A percentile compares a stretch with the other conserved stretches of the same genome.
phyloP scores from a whole-genome alignment of 2,888 invertebrate genomes.

The Eupithecia tripunctaria region DNA sequence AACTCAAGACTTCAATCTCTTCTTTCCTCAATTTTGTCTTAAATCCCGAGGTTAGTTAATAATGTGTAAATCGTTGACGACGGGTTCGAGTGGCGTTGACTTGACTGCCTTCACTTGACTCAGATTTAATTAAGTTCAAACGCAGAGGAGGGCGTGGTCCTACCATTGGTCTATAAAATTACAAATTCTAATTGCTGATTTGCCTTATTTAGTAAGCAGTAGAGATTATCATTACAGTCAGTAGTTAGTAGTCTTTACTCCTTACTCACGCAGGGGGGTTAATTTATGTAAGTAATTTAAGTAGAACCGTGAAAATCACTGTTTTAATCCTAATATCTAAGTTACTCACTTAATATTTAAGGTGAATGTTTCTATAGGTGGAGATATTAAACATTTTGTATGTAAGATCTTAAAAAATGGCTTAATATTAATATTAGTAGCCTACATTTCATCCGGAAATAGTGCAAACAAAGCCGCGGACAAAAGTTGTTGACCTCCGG shows the following conservation, averaged over 20 bases:
- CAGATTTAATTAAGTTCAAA: conserved; percentile 77
- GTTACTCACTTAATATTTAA: no score
- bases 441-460: no score
- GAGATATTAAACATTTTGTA: not conserved
- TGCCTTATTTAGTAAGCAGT: conserved; percentile 1
- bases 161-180: conserved; percentile 26
- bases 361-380: no score
- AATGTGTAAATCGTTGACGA: conserved; percentile 68
- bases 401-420: not conserved
- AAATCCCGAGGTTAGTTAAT: conserved; percentile 34
- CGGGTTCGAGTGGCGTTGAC: conserved; percentile 59
- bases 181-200: conserved; percentile 10
- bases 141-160: conserved; percentile 41
- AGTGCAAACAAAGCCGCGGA: no score
- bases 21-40: not conserved
- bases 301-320: not conserved
- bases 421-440: no score
- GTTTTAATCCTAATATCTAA: not conserved
- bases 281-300: not conserved
- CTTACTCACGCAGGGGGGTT: no score
- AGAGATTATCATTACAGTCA: conserved; percentile 5
- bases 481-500: no score
- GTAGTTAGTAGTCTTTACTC: not conserved
- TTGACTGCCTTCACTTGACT: conserved; percentile 57
- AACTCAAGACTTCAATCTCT: not conserved